A percentile compares a stretch with the other conserved stretches of the same genome.
phyloP scores from a whole-genome alignment of 2,797 vertebrate species.

The Brachyrhaphis roseni region DNA sequence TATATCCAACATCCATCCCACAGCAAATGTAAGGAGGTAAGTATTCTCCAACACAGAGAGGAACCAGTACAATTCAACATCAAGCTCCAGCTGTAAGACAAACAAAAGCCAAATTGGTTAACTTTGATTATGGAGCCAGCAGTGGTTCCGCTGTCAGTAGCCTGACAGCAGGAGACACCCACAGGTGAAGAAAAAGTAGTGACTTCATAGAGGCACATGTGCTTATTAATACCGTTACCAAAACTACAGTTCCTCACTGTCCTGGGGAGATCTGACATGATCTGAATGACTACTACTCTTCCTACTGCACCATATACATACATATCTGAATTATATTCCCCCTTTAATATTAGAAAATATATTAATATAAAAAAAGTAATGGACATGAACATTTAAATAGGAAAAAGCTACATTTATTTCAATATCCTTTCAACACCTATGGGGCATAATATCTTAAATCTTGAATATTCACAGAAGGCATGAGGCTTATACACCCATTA shows the following conservation, averaged over 20 bases:
- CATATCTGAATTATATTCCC: background rate
- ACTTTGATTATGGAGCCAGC: background rate
- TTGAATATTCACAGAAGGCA: background rate
- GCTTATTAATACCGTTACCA: background rate
- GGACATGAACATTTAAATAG: background rate
- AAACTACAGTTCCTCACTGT: background rate
- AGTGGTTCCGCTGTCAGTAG: background rate
- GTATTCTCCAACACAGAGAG: conserved; percentile 26
- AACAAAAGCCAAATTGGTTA: background rate
- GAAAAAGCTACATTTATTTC: background rate
- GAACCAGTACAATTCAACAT: conserved; percentile 38
- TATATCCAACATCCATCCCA: conserved; percentile 56
- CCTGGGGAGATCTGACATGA: background rate
- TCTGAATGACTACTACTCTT: background rate
- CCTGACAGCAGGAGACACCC: background rate
- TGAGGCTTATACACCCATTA: background rate
- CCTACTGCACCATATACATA: background rate
- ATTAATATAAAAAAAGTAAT: background rate
- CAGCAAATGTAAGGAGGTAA: conserved; percentile 47
- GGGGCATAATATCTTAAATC: background rate
- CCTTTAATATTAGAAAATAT: background rate
- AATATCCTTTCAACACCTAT: background rate
- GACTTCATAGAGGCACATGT: background rate
- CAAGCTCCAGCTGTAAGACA: conserved; percentile 5
- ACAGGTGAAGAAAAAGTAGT: background rate